Evolutionary conservation across 2,797 vertebrate genomes (phyloP).

Genomic region (Benthosema pterotum): DNA sequence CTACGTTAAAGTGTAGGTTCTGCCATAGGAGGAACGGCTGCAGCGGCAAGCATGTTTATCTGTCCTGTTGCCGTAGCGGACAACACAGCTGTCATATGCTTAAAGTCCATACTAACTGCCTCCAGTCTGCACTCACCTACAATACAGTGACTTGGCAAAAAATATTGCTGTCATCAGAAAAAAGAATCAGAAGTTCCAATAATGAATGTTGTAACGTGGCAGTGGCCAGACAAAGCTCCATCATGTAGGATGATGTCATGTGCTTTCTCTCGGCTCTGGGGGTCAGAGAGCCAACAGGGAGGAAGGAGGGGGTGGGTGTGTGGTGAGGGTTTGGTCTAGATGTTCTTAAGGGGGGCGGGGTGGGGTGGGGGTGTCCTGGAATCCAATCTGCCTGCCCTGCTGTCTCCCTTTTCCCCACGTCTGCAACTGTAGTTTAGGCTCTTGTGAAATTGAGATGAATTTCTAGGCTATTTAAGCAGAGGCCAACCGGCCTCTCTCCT

Average conservation of each 20-base stretch:
- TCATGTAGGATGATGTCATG: constrained; percentile 53
- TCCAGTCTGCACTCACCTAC: neutral
- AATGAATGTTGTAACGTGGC: constrained; percentile 46
- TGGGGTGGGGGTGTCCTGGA: constrained; percentile 27
- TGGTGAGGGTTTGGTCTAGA: constrained; percentile 5
- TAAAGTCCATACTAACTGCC: no score
- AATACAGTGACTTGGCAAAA: neutral
- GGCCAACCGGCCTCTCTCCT: constrained; percentile 23
- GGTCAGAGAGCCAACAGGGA: constrained; percentile 30
- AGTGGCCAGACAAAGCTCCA: constrained; percentile 7
- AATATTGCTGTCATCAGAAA: neutral
- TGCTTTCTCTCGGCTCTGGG: constrained; percentile 42
- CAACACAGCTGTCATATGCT: no score
- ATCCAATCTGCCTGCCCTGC: constrained; percentile 35
- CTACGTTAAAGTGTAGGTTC: no score
- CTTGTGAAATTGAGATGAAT: constrained; percentile 39
- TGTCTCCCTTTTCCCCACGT: constrained; percentile 9
- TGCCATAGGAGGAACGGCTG: no score
- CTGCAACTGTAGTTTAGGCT: constrained; percentile 23
- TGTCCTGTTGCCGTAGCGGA: no score
- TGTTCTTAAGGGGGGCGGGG: neutral
- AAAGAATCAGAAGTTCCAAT: constrained; percentile 24
- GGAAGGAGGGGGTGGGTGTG: constrained; percentile 1
- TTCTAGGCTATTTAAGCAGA: constrained; percentile 19
- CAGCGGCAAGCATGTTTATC: no score